phyloP scores from a whole-genome alignment of 2,797 vertebrate species.

The Tragopan temminckii region DNA sequence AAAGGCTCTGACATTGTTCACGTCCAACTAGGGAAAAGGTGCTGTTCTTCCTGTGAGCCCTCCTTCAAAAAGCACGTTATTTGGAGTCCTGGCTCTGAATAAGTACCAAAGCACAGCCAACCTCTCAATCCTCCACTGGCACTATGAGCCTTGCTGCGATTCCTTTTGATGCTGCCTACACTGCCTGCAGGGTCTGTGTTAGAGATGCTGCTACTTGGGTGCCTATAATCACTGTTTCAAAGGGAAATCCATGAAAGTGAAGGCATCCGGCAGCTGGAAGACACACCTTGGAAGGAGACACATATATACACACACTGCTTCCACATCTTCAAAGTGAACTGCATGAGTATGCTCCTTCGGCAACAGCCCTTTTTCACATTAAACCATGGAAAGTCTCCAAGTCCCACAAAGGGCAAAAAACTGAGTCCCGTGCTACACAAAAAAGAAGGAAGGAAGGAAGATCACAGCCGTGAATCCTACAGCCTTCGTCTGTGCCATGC shows the following conservation, averaged over 20 bases:
- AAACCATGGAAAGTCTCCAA: slow-evolving; percentile 63
- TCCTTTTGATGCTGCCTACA: neutral
- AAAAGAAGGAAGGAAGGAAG: neutral
- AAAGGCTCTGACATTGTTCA: neutral
- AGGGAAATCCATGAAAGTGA: slow-evolving; percentile 45
- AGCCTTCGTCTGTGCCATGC: neutral
- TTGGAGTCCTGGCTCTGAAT: neutral
- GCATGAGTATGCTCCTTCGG: neutral
- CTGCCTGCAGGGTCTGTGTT: slow-evolving; percentile 5
- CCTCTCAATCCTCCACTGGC: neutral
- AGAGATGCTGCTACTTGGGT: neutral
- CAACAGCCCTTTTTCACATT: slow-evolving; percentile 69
- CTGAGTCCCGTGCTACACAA: neutral
- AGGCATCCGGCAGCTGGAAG: slow-evolving; percentile 55
- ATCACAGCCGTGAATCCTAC: neutral
- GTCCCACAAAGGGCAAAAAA: slow-evolving; percentile 48
- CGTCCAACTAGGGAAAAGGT: neutral
- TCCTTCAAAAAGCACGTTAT: neutral
- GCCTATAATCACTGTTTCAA: neutral
- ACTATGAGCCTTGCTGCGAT: neutral
- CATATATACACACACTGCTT: neutral
- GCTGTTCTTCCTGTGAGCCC: neutral
- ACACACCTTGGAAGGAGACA: slow-evolving; percentile 58
- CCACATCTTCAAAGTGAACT: slow-evolving; percentile 71
- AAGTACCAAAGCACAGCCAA: neutral